Conservation (phyloP, 2,113 vertebrate species). For the Cettia cetti region DNA sequence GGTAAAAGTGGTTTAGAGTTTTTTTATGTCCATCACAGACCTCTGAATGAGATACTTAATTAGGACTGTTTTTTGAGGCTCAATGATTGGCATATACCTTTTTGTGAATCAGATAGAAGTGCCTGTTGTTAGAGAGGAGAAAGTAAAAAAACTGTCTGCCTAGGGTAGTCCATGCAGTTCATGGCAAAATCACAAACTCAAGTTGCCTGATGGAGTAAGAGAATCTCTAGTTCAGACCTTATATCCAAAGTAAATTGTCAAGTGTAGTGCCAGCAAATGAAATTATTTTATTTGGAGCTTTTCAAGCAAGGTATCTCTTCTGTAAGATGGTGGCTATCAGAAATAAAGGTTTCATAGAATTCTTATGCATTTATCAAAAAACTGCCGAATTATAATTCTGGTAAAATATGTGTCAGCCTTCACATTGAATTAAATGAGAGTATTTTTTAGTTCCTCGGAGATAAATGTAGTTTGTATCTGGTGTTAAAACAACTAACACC, state of each 20-base stretch:
- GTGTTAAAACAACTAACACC: neutral
- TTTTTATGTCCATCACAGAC: neutral
- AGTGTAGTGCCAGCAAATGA: neutral
- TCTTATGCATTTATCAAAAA: neutral
- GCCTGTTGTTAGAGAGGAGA: neutral
- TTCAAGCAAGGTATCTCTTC: neutral
- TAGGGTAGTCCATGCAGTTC: neutral
- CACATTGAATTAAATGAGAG: neutral
- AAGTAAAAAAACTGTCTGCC: neutral
- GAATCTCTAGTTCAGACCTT: neutral
- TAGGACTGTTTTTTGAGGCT: neutral
- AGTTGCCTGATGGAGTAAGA: neutral
- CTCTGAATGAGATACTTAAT: neutral
- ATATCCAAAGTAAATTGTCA: neutral
- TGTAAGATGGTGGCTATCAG: neutral
- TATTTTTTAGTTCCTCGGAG: neutral
- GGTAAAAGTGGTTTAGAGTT: slow-evolving; percentile 63
- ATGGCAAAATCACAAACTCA: neutral
- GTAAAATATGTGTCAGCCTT: neutral
- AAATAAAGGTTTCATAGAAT: neutral
- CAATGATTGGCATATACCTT: neutral
- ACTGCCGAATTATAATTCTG: neutral
- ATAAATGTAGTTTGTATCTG: neutral
- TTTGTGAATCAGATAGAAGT: neutral
- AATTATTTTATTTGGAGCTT: neutral